Base-by-base conservation (phyloP, 2,888 invertebrate genomes). In the Eurois occulta region DNA sequence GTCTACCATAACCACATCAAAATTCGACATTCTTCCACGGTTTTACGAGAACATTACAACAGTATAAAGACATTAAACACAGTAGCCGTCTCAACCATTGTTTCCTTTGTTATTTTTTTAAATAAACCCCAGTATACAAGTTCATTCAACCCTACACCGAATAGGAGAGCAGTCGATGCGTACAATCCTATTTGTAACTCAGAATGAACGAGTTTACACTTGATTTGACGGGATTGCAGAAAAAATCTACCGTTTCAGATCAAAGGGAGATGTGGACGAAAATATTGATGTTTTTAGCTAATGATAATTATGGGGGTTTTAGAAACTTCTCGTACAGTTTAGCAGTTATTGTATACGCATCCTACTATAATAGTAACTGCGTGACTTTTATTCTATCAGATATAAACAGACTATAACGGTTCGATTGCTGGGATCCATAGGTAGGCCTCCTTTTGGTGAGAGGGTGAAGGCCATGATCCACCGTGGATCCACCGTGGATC, bases 121-220 rank as follows among this genome's bases (percentile, higher is more conserved):
- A 77, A 83, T 72, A 74, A 74, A 43, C 43, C 78, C 41, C 8
- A 24, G 65, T 77, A 7, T 78, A 78, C 83, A 74, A 21, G 55
- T 13, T 24, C 68, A 52, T 77, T 84, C 83, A 84, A 84, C 83
- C 83, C 86, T 82, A 65, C 5, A 55, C 10, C 48, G 13, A 55
- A 82, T 65, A 77, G 58, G 65, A 10, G 78, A 48, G 0, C 43
- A 62, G 13, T 7, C 60, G 86, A 66, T 69, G 52, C 86, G 65
- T 71, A 65, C 65, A 86, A 87, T 85, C 71, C 62, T 81, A 88
- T 87, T 86, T 67, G 71, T 52, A 4, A 73, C 68, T 87, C 85
- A 91, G 88, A 87, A 89, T 85, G 55, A 32, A 28, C 79, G 64
- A 87, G 90, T 90, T 90, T 90, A 88, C 92, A 90, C 88, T 87